These are phyloP conservation scores for Oxygymnocypris stewartii DNA, from an alignment of 2,113 vertebrate species.

Conservation along the genomic window DNA sequence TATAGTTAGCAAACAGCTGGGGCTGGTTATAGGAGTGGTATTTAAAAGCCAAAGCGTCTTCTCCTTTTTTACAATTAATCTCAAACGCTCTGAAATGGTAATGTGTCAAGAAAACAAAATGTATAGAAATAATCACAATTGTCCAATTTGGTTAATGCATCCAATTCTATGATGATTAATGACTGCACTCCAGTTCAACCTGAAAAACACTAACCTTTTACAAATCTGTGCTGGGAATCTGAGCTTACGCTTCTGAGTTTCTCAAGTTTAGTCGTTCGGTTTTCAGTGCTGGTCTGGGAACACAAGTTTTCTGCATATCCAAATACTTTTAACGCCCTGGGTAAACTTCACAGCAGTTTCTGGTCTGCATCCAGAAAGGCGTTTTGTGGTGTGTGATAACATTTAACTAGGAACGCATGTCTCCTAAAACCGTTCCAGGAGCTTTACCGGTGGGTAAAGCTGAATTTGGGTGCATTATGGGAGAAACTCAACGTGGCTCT, in stretches of 20 bases:
- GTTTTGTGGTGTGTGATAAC: constrained; percentile 29
- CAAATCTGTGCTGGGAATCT: constrained; percentile 28
- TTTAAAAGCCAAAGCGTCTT: neutral
- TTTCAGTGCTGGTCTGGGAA: constrained; percentile 12
- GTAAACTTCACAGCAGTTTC: constrained; percentile 1
- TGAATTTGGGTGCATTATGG: neutral
- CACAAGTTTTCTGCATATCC: neutral
- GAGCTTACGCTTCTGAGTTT: neutral
- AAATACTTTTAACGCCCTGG: neutral
- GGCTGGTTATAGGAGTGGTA: neutral
- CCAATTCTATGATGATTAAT: constrained; percentile 66
- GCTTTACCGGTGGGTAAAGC: neutral
- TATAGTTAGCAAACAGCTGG: neutral
- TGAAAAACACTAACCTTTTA: constrained; percentile 73
- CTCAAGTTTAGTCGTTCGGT: constrained; percentile 6
- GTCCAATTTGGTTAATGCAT: constrained; percentile 63
- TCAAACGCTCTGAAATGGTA: too few relatives aligned
- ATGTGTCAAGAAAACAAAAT: neutral
- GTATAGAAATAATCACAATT: constrained; percentile 43
- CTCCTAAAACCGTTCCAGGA: constrained; percentile 10
- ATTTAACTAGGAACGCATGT: constrained; percentile 34
- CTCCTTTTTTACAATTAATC: too few relatives aligned
- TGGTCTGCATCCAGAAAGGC: neutral
- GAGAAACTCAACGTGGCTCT: constrained; percentile 3
- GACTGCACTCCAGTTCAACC: constrained; percentile 63